Evolutionary conservation across 2,113 vertebrate genomes (phyloP), one percentile per base, ranked within the genome.

Genomic region (Panthera tigris): DNA sequence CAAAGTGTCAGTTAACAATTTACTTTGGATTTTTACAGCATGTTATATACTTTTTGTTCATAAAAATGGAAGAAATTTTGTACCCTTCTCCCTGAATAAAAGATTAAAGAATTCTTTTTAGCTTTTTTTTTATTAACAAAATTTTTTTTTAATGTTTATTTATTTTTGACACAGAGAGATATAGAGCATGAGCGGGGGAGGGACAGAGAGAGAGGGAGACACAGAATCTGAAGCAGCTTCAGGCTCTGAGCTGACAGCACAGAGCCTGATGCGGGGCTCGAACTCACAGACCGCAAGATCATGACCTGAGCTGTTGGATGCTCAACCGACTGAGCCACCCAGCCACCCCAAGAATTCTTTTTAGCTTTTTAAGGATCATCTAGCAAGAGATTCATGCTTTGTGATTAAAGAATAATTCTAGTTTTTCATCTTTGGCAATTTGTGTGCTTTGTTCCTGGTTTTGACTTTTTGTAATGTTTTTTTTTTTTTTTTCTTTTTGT

Each of bases 321-420:
- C 45, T 45, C 8, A 45, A 45, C 45, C 45, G 45, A 45, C 45
- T 9, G 45, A 45, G 45, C 45, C 45, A 45, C 45, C 45, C 45
- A 45, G 45, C 8, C 45, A 45, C 45, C 45, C 45, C 45, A 69
- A 84, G 25, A 88, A 48, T 74, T 81, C 74, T 19, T 89, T 81
- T 81, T 92, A 39, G 4, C 4, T 27, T 90, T 79, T 86, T 73
- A 3, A 78, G 45, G 33, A 61, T 93, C 65, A 73, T 61, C 11
- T 88, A 65, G 36, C 68, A 45, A 93, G 45, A 87, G 71, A 95
- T 89, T 95, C 69, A 80, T 89, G 8, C 19, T 89, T 11, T 95
- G 39, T 66, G 21, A 89, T 91, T 91, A 85, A 88, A 95, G 69
- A 93, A 76, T 82, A 90, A 25, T 87, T 91, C 19, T 57, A 79